Evolutionary conservation across 2,113 vertebrate species (phyloP), one percentile per base, ranked within the genome.

Genomic region (Channa argus): DNA sequence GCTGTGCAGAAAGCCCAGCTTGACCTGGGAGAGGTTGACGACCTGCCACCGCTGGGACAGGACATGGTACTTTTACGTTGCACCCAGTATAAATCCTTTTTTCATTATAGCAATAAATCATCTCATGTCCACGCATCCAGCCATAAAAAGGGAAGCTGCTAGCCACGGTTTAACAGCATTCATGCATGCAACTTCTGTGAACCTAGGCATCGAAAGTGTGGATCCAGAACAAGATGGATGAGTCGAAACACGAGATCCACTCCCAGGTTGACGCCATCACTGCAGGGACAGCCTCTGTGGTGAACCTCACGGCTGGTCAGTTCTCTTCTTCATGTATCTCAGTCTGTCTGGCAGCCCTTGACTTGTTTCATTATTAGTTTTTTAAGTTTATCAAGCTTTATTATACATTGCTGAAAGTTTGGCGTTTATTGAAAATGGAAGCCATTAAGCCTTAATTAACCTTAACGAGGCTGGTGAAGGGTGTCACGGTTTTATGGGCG

Each of bases 171-270:
- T 24, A 24, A 24, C 24, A 24, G 12, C 14, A 38, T 34, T 34
- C 6, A 14, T 60, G 5, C 6, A 15, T 59, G 24, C 14, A 8
- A 13, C 8, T 51, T 69, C 5, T 67, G 7, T 79, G 54, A 65
- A 1, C 15, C 4, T 2, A 99, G 98, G 98, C 98, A 0, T 99
- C 98, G 7, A 96, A 97, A 88, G 93, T 98, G 3, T 99, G 98
- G 98, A 96, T 99, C 90, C 98, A 98, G 93, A 99, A 99, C 94
- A 99, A 99, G 89, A 98, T 99, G 80, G 98, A 99, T 49, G 97
- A 99, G 89, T 99, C 98, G 9, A 99, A 99, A 85, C 98, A 99
- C 0, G 98, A 99, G 93, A 99, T 99, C 80, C 98, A 99, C 91
- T 99, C 98, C 39, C 98, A 99, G 90, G 98, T 99, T 0, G 98